Conservation (phyloP, 2,888 invertebrate species). For the Magallana nippona region DNA sequence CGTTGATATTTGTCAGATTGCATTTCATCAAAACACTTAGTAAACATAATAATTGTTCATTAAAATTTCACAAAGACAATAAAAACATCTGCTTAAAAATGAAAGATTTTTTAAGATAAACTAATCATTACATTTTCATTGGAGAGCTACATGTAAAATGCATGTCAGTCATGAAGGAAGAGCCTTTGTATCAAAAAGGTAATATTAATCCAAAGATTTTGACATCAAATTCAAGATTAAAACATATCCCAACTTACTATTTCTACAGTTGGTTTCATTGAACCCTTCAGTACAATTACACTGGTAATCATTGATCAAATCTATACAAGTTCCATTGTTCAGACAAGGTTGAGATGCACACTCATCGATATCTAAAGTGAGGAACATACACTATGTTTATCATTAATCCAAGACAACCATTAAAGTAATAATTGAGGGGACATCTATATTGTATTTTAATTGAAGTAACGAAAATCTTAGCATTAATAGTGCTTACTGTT, state of each 20-base stretch:
- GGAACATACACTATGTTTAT: neutral
- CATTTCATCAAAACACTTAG: neutral
- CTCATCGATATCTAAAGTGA: slow-evolving; percentile 31
- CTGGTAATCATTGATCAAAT: neutral
- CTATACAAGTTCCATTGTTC: slow-evolving; percentile 11
- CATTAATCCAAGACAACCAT: neutral
- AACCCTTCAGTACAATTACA: neutral
- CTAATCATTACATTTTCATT: too few species aligned
- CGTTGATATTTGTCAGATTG: neutral
- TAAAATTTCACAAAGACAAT: too few species aligned
- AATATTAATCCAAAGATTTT: neutral
- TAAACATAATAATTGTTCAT: too few species aligned
- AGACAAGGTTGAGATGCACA: neutral
- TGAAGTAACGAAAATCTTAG: neutral
- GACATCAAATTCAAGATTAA: neutral
- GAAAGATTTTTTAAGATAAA: too few species aligned
- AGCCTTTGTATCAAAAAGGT: too few species aligned
- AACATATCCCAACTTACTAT: neutral
- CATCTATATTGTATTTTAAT: neutral
- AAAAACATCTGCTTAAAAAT: too few species aligned
- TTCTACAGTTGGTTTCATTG: neutral
- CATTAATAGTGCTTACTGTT: neutral
- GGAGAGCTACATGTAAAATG: too few species aligned
- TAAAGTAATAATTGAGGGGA: neutral
- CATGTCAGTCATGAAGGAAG: too few species aligned